Evolutionary conservation across 2,113 vertebrate species (phyloP).

Genomic region (Callocephalon fimbriatum): DNA sequence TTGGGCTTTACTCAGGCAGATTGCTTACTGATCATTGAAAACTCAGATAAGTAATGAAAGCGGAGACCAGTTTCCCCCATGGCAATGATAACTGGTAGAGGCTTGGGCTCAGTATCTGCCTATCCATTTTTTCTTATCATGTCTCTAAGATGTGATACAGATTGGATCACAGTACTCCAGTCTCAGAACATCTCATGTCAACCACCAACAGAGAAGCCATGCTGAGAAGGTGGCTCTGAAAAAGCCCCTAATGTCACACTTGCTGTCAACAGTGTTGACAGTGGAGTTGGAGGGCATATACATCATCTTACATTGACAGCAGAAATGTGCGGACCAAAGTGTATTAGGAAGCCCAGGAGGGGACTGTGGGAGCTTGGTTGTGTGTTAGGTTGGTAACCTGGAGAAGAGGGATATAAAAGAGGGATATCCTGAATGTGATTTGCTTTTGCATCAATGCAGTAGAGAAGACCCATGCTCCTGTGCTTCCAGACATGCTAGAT

Average conservation of each 20-base stretch:
- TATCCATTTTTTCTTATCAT: background rate
- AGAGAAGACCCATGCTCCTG: background rate
- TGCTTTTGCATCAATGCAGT: background rate
- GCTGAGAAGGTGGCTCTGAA: background rate
- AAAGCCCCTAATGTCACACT: background rate
- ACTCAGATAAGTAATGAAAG: background rate
- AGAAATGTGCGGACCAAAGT: background rate
- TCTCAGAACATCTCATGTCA: background rate
- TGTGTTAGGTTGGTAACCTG: background rate
- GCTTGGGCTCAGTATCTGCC: background rate
- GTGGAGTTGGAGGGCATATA: background rate
- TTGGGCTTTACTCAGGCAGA: background rate
- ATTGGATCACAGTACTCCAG: background rate
- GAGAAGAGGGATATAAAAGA: background rate
- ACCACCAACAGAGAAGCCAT: background rate
- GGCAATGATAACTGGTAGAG: background rate
- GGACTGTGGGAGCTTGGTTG: background rate
- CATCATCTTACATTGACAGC: background rate
- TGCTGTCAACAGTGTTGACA: background rate
- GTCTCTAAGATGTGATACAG: background rate
- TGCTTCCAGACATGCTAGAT: background rate
- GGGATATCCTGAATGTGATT: background rate
- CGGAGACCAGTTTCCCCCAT: rapidly evolving
- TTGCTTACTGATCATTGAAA: background rate
- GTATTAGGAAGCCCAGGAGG: background rate